These are phyloP conservation scores for Oedothorax gibbosus DNA, from an alignment of 1,140 invertebrate genomes.

Conservation along the genomic window DNA sequence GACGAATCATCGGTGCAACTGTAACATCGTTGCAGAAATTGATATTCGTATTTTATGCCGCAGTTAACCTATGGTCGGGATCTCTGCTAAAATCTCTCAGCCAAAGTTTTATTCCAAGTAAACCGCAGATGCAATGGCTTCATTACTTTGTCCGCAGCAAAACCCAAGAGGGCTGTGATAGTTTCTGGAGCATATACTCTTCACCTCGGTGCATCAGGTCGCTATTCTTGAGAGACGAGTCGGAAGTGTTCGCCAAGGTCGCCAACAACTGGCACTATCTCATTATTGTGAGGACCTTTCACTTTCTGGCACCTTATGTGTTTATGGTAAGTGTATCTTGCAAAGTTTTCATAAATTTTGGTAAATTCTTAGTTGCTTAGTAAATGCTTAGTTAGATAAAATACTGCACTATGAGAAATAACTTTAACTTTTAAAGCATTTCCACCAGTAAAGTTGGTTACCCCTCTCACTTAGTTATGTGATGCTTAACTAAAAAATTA, in stretches of 20 bases:
- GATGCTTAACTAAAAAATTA: no score
- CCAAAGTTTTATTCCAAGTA: background rate
- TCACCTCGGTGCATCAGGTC: background rate
- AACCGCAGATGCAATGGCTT: background rate
- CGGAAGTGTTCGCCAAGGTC: background rate
- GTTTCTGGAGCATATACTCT: background rate
- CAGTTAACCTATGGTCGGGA: slow-evolving; percentile 4
- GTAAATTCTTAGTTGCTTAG: no score
- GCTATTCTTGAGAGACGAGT: background rate
- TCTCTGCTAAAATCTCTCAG: background rate
- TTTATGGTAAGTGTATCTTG: background rate
- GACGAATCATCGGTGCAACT: background rate
- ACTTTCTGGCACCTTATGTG: background rate
- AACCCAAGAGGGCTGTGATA: background rate
- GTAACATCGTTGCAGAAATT: slow-evolving; percentile 7
- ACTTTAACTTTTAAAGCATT: no score
- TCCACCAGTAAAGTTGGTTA: no score
- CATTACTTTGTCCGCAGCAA: background rate
- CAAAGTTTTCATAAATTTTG: no score
- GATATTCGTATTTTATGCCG: slow-evolving; percentile 14
- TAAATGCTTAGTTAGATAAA: no score
- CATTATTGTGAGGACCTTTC: background rate
- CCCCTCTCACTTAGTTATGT: no score
- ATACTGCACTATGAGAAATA: no score
- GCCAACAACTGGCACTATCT: slow-evolving; percentile 4